Evolutionary conservation across 2,888 invertebrate genomes (phyloP).

Genomic region (Mechanitis mazaeus): DNA sequence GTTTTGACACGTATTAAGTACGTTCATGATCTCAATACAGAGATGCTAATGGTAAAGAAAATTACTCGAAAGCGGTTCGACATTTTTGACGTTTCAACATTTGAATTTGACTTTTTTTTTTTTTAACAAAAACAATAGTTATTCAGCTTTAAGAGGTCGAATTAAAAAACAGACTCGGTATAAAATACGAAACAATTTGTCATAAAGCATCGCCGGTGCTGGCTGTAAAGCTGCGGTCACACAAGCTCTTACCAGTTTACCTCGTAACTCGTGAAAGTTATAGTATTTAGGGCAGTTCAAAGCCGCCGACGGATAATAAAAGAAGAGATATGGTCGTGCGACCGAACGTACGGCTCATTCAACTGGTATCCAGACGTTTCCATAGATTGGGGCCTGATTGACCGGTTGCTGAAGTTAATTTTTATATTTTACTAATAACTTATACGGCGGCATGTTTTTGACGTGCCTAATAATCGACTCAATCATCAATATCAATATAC

Average conservation of each 20-base stretch:
- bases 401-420: conserved; percentile 30
- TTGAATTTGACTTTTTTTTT: not conserved
- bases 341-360: conserved; percentile 61
- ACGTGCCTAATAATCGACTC: conserved; percentile 10
- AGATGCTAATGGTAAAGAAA: conserved; percentile 11
- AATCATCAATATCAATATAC: conserved; percentile 3
- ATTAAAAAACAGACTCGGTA: conserved; percentile 17
- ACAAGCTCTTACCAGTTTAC: conserved; percentile 47
- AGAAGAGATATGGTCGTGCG: conserved; percentile 65
- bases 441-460: conserved; percentile 13
- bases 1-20: conserved; percentile 3
- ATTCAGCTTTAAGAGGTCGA: not conserved
- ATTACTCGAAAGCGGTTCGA: not conserved
- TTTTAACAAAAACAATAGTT: conserved; percentile 7
- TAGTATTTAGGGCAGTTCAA: conserved; percentile 72
- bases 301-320: conserved; percentile 69
- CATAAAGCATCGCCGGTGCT: conserved; percentile 44
- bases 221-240: conserved; percentile 53
- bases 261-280: conserved; percentile 70
- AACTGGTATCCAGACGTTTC: conserved; percentile 43
- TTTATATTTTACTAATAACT: conserved; percentile 24
- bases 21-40: conserved; percentile 14
- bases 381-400: conserved; percentile 32
- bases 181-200: conserved; percentile 34
- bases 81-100: not conserved